phyloP scores from a whole-genome alignment of 37 sponge, comb jelly and placozoan genomes.

The Halichondria panicea region DNA sequence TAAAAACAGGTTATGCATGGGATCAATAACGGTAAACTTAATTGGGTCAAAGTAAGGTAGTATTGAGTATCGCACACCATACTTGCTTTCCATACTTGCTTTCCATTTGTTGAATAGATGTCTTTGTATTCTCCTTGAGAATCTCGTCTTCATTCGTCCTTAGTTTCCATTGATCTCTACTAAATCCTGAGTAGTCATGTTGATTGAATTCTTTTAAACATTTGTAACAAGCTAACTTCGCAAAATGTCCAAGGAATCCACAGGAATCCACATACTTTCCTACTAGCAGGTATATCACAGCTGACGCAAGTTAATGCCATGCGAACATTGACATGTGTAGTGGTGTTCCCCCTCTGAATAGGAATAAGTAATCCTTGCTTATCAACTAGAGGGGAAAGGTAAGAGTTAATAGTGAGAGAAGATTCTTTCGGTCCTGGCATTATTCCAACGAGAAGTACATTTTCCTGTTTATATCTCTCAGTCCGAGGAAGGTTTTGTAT shows the following conservation, averaged over 20 bases:
- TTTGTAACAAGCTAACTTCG: too few species aligned
- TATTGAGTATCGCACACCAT: conserved; percentile 28
- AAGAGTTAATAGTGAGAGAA: conserved; percentile 4
- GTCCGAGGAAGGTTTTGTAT: conserved; percentile 25
- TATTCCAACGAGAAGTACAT: conserved; percentile 16
- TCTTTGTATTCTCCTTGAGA: too few species aligned
- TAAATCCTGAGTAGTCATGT: too few species aligned
- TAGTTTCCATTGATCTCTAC: too few species aligned
- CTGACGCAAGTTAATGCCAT: conserved; percentile 10
- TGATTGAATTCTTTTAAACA: too few species aligned
- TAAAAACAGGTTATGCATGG: conserved; percentile 65
- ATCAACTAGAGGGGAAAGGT: conserved; percentile 29
- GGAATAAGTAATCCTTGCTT: neutral
- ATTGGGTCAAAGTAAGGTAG: conserved; percentile 47
- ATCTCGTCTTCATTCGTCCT: too few species aligned
- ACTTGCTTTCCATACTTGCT: too few species aligned
- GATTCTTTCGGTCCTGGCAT: conserved; percentile 41
- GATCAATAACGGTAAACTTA: conserved; percentile 24
- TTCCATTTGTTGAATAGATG: too few species aligned
- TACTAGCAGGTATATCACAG: conserved; percentile 50
- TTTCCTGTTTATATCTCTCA: conserved; percentile 22
- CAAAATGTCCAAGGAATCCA: conserved; percentile 49
- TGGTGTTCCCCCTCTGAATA: too few species aligned
- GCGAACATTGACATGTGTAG: neutral
- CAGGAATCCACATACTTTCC: too few species aligned